A percentile compares a stretch with the other conserved stretches of the same genome.
Evolutionary conservation across 2,888 invertebrate species (phyloP).

Genomic region (Xanthia togata): DNA sequence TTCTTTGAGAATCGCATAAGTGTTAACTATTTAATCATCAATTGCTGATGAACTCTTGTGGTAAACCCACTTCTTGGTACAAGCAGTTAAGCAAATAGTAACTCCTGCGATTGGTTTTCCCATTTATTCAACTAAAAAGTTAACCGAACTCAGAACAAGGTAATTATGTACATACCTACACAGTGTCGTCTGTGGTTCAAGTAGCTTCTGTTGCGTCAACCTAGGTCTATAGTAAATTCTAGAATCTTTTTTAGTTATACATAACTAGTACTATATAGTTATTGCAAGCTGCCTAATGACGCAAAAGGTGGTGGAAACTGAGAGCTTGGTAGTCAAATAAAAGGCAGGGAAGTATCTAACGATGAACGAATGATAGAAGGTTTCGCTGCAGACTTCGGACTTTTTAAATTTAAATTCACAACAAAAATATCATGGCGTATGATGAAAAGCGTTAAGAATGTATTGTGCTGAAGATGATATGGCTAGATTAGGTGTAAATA

Average conservation of each 20-base stretch:
- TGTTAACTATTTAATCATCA: too few species aligned
- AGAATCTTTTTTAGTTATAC: constrained; percentile 4
- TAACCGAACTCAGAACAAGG: too few species aligned
- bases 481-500: not conserved
- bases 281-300: not conserved
- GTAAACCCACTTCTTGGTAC: too few species aligned
- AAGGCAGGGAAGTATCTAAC: too few species aligned
- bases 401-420: not conserved
- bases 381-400: not conserved
- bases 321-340: not conserved
- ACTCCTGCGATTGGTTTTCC: too few species aligned
- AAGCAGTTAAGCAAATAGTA: too few species aligned
- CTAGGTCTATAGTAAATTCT: not conserved
- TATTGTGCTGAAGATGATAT: not conserved
- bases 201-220: constrained; percentile 13
- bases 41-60: too few species aligned
- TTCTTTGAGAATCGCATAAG: too few species aligned
- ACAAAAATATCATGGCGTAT: not conserved
- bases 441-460: not conserved
- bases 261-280: constrained; percentile 7
- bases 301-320: not conserved
- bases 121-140: too few species aligned
- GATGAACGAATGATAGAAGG: not conserved
- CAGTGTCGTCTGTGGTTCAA: not conserved
- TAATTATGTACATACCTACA: too few species aligned